Percentiles rank a stretch among this genome's conserved stretches.
Evolutionary conservation across 2,113 vertebrate genomes (phyloP).

Genomic region (Heliornis fulica): DNA sequence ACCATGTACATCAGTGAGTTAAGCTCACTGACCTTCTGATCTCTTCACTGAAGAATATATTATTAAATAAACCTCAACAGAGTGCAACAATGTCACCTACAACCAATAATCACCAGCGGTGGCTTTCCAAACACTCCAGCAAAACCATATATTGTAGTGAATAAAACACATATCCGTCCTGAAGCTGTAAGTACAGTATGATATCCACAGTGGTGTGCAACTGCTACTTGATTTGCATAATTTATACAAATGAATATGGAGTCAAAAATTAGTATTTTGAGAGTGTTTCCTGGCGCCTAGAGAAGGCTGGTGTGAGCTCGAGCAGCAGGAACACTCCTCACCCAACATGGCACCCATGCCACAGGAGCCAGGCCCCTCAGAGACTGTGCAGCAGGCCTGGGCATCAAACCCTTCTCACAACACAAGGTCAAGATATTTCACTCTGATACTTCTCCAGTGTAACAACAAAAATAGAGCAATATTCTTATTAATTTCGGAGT

Average conservation of each 20-base stretch:
- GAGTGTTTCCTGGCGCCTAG: constrained; percentile 59
- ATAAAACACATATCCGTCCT: constrained; percentile 49
- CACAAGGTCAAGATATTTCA: neutral
- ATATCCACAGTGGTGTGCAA: constrained; percentile 42
- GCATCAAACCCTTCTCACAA: neutral
- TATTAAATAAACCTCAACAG: constrained; percentile 56
- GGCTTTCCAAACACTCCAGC: constrained; percentile 60
- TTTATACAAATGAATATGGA: constrained; percentile 71
- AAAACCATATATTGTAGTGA: constrained; percentile 44
- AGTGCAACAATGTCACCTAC: constrained; percentile 51
- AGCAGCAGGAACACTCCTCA: neutral
- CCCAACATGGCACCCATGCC: rapidly evolving
- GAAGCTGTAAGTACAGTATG: constrained; percentile 52
- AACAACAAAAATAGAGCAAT: neutral
- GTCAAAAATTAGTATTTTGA: constrained; percentile 65
- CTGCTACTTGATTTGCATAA: constrained; percentile 64
- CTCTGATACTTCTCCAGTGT: neutral
- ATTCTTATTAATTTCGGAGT: neutral
- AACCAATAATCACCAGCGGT: constrained; percentile 37
- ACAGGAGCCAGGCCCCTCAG: neutral
- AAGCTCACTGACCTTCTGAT: neutral
- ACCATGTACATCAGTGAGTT: neutral
- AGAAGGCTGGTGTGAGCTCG: constrained; percentile 37
- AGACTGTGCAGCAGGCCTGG: neutral
- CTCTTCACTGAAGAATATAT: neutral